phyloP scores from a whole-genome alignment of 2,797 vertebrate genomes.

The Galaxias olidus region DNA sequence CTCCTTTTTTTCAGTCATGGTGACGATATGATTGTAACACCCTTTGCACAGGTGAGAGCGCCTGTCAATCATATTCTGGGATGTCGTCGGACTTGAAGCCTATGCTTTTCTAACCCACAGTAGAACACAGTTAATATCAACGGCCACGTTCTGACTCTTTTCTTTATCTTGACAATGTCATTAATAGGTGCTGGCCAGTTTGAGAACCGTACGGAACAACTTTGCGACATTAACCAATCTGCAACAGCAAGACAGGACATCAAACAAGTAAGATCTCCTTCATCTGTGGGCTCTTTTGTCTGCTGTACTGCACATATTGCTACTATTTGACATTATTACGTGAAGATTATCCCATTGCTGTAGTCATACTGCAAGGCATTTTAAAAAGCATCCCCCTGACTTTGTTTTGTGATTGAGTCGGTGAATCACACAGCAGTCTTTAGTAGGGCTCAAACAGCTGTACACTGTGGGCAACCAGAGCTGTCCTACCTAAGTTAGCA shows the following conservation, averaged over 20 bases:
- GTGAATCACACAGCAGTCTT: no score
- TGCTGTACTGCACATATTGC: not conserved
- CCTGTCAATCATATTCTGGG: not conserved
- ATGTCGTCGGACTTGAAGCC: not conserved
- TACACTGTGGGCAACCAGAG: no score
- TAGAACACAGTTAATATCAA: not conserved
- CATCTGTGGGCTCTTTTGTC: not conserved
- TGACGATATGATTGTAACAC: constrained; percentile 99
- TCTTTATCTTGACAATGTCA: constrained; percentile 23
- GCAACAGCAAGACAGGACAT: constrained; percentile 87
- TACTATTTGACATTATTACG: no score
- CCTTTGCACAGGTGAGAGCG: constrained; percentile 93
- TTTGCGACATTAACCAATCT: constrained; percentile 98
- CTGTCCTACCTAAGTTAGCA: not conserved
- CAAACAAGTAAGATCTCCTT: constrained; percentile 88
- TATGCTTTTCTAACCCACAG: no score
- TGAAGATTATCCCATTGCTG: no score
- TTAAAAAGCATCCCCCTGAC: no score
- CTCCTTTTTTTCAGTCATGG: constrained; percentile 87
- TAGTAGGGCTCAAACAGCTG: no score
- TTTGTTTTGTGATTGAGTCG: no score
- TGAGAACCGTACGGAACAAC: constrained; percentile 98
- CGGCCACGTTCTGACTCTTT: not conserved
- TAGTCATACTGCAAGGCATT: no score
- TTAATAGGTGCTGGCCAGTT: constrained; percentile 92